phyloP scores from a whole-genome alignment of 2,888 invertebrate genomes.

The Schizaphis graminum region DNA sequence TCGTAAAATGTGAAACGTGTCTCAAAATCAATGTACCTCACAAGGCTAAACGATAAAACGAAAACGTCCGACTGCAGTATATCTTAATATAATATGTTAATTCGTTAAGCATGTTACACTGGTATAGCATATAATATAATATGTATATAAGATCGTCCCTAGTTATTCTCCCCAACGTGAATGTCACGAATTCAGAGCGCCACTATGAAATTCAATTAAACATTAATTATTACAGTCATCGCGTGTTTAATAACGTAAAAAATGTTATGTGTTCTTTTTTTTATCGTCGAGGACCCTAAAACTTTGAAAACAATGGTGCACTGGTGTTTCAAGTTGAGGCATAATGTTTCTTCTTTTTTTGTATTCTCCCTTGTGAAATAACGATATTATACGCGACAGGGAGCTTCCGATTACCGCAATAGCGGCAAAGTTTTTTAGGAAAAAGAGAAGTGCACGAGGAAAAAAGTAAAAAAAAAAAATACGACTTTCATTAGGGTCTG shows the following conservation, averaged over 20 bases:
- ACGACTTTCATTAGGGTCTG: slow-evolving; percentile 59
- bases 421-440: slow-evolving; percentile 54
- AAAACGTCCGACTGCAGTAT: neutral
- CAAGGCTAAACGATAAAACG: neutral
- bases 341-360: slow-evolving; percentile 50
- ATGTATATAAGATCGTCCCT: neutral
- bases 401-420: slow-evolving; percentile 61
- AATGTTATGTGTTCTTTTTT: slow-evolving; percentile 15
- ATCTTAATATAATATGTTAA: neutral
- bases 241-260: slow-evolving; percentile 55
- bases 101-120: neutral
- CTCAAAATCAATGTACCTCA: neutral
- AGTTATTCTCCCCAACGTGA: neutral
- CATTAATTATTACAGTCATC: slow-evolving; percentile 48
- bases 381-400: slow-evolving; percentile 63
- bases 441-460: slow-evolving; percentile 33
- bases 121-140: neutral
- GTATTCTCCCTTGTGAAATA: slow-evolving; percentile 53
- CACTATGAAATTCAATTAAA: slow-evolving; percentile 59
- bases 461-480: slow-evolving; percentile 48
- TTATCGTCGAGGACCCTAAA: slow-evolving; percentile 44
- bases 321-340: slow-evolving; percentile 44
- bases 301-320: slow-evolving; percentile 58
- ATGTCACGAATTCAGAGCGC: neutral
- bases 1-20: neutral